Base-by-base conservation (phyloP, 1,140 invertebrate genomes). In the Steinernema feltiae region DNA sequence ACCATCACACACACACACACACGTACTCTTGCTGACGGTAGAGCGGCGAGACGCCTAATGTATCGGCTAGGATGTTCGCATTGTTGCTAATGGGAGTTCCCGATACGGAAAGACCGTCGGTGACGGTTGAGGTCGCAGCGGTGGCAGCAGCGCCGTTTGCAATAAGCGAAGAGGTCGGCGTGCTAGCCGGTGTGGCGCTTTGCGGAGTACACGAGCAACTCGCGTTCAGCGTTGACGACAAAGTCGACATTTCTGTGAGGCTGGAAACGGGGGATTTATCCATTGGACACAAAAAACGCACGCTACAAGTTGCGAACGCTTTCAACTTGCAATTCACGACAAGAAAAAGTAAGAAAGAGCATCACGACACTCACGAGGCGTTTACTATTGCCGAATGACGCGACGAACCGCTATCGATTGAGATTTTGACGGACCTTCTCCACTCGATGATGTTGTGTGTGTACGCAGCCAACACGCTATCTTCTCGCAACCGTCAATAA, bases 1-100 rank as follows among this genome's bases (percentile, higher is more conserved):
- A n/a, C n/a, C n/a, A n/a, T n/a, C n/a, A n/a, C n/a, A 78, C 31
- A 71, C 30, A 18, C 41, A 29, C 32, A 21, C 35, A 46, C 71
- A 79, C 76, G 48, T 75, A 85, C 78, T 85, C 83, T 72, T 80
- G 76, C 69, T 85, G 83, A n/a, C 81, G 81, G 71, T 85, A 85
- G 0, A 86, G 48, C 0, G 83, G 83, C 1, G 80, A 82, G 27
- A 85, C 82, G 21, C 83, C 83, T 24, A 85, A 63, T 24, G 81
- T 71, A 69, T 85, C 83, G 1, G 83, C 83, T 1, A 85, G 70
- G n/a, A 72, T 69, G 75, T 85, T 85, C 21, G 84, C 83, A 70
- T 82, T 83, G 53, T 63, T 17, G 15, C 15, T 27, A 21, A 15
- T 27, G 53, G n/a, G n/a, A n/a, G n/a, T n/a, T n/a, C n/a, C n/a